Evolutionary conservation across 2,888 invertebrate species (phyloP), one percentile per base, ranked within the genome.

Genomic region (Ichneumoninae sp.): DNA sequence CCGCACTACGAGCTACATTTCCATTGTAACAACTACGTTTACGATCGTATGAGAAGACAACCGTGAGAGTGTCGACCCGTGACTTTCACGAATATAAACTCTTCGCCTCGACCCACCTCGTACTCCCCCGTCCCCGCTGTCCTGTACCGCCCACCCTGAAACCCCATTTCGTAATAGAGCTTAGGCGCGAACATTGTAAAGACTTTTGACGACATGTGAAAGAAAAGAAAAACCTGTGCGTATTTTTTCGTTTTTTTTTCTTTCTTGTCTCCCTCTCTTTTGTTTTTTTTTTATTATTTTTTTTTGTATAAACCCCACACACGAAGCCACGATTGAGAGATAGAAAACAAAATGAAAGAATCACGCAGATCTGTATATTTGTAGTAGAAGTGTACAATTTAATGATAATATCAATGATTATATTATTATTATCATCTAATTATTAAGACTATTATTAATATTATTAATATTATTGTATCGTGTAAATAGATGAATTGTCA

Each of bases 401-500:
- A 88, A 86, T 86, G 90, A 91, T 88, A 90, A 88, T 89, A 89
- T 87, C 87, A 88, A 89, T 88, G 88, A 90, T 88, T 85, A 88
- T 87, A 88, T 88, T 87, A 91, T 89, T 89, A 92, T 89, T 89
- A 89, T 87, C 88, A 88, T 88, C 85, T 84, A 91, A 86, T 88
- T 90, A 89, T 88, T 88, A 88, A 88, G 83, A 89, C 88, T 87
- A 88, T 88, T 85, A 87, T 83, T 81, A 81, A 70, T 85, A 86
- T 85, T 85, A 77, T 88, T 86, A 89, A 79, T 87, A 88, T 88
- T 84, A 87, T 88, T 86, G 85, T 80, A 88, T 89, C 89, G 88
- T 91, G 91, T 91, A 91, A 88, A 91, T 91, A 91, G 88, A 91
- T 91, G 87, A 91, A 93, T 92, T 93, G 93, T 93, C 93, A 91